Conservation (phyloP, 2,888 invertebrate species). For the Rhamnusium bicolor region DNA sequence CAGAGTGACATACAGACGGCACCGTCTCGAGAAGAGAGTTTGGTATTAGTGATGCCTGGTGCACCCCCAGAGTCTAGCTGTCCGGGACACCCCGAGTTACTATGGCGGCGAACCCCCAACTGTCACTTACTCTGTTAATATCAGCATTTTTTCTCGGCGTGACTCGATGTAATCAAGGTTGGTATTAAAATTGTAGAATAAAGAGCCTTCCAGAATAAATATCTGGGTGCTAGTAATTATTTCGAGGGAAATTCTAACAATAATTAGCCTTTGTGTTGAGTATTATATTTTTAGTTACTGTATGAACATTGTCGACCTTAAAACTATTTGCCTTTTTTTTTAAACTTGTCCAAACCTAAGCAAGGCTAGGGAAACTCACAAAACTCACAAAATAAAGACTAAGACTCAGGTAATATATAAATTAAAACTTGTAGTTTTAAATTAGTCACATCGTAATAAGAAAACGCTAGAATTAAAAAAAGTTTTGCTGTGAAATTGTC, state of each 20-base stretch:
- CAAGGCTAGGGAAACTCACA: too few relatives aligned
- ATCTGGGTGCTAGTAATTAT: not conserved
- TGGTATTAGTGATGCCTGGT: slow-evolving; percentile 39
- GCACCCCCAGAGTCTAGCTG: slow-evolving; percentile 42
- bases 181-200: slow-evolving; percentile 41
- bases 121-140: slow-evolving; percentile 40
- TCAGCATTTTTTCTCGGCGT: slow-evolving; percentile 41
- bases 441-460: not conserved
- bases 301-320: not conserved
- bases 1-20: slow-evolving; percentile 40
- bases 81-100: slow-evolving; percentile 39
- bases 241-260: not conserved
- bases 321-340: not conserved
- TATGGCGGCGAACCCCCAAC: slow-evolving; percentile 38
- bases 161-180: slow-evolving; percentile 44
- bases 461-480: not conserved
- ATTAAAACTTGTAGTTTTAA: not conserved
- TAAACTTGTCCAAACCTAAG: not conserved
- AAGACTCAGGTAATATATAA: not conserved
- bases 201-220: not conserved
- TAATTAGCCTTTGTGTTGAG: not conserved
- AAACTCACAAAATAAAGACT: too few relatives aligned
- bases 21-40: slow-evolving; percentile 15
- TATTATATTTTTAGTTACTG: not conserved
- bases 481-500: not conserved